Percentiles rank a stretch among this genome's conserved stretches.
Evolutionary conservation across 1,140 invertebrate species (phyloP).

Genomic region (Diploscapter pachys): DNA sequence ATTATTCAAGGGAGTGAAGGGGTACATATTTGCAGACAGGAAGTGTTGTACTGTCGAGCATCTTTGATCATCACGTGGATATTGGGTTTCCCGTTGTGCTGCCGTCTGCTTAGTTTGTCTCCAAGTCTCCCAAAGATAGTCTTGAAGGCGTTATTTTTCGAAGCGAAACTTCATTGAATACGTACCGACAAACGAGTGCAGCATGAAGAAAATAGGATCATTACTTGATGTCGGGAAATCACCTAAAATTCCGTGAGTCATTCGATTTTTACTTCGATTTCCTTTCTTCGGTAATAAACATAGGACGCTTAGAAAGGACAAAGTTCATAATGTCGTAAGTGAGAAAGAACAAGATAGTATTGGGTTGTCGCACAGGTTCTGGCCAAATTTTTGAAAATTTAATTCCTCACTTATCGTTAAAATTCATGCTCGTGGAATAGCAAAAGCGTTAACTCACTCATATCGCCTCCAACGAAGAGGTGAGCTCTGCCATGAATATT

Average conservation of each 20-base stretch:
- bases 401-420: no score
- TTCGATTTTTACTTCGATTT: background rate
- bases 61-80: background rate
- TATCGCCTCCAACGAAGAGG: constrained; percentile 2
- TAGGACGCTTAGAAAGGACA: background rate
- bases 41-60: background rate
- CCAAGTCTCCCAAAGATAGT: constrained; percentile 5
- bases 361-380: no score
- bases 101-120: constrained; percentile 1
- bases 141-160: background rate
- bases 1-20: background rate
- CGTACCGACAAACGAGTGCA: background rate
- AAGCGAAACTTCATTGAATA: no score
- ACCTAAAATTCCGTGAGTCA: background rate
- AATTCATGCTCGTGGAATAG: no score
- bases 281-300: background rate
- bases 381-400: no score
- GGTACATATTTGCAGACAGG: background rate
- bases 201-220: constrained; percentile 6
- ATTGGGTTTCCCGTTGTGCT: background rate
- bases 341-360: no score
- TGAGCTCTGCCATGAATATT: background rate
- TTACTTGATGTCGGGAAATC: background rate
- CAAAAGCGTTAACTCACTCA: no score
- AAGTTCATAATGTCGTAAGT: no score